A percentile compares a stretch with the other conserved stretches of the same genome.
Evolutionary conservation across 2,113 vertebrate genomes (phyloP).

Genomic region (Naja naja): DNA sequence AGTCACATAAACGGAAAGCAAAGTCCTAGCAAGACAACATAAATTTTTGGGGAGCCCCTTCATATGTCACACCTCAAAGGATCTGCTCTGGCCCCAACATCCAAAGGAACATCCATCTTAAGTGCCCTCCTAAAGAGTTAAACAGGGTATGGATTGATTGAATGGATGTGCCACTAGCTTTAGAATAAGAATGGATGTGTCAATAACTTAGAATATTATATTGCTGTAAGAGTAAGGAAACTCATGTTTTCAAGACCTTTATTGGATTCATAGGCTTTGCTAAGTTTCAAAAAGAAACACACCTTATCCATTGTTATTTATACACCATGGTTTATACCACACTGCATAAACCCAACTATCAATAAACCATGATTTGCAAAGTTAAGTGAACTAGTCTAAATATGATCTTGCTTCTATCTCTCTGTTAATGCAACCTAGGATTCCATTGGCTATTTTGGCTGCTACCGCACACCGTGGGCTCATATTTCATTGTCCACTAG

Average conservation of each 20-base stretch:
- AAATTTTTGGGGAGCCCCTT: background rate
- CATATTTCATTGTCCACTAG: too few relatives aligned
- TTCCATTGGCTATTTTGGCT: too few relatives aligned
- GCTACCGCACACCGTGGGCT: too few relatives aligned
- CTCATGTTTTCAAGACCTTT: background rate
- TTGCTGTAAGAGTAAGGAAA: background rate
- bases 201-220: background rate
- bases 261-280: background rate
- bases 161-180: background rate
- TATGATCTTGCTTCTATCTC: background rate
- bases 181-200: background rate
- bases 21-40: background rate
- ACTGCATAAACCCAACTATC: background rate
- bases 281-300: background rate
- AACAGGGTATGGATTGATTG: background rate
- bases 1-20: background rate
- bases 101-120: background rate
- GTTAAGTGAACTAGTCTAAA: background rate
- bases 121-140: background rate
- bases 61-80: background rate
- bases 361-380: background rate
- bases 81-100: background rate
- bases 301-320: background rate
- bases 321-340: background rate
- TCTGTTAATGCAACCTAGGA: too few relatives aligned